These are phyloP conservation scores for Hirundichthys speculiger DNA, from an alignment of 2,113 vertebrate genomes.

Conservation along the genomic window DNA sequence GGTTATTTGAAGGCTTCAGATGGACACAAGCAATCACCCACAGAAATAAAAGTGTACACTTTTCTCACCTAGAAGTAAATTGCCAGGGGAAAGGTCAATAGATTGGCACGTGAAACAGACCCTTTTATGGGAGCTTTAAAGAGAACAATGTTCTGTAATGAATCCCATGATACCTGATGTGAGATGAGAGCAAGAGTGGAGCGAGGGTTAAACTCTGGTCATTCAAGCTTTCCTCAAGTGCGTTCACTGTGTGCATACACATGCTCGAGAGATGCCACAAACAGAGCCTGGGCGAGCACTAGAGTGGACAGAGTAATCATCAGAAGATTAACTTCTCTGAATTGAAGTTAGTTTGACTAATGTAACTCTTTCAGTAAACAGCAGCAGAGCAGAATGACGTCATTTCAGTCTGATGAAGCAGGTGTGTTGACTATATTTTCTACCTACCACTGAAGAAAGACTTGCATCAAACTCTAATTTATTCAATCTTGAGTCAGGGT, in stretches of 20 bases:
- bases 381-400: constrained; percentile 30
- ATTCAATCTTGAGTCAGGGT: constrained; percentile 25
- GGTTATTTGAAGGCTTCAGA: constrained; percentile 42
- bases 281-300: not conserved
- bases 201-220: constrained; percentile 32
- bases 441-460: not conserved
- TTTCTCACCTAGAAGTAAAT: constrained; percentile 46
- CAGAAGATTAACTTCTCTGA: constrained; percentile 17
- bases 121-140: constrained; percentile 70
- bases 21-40: not conserved
- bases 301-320: constrained; percentile 2
- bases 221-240: constrained; percentile 17
- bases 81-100: constrained; percentile 48
- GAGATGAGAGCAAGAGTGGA: constrained; percentile 42
- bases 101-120: constrained; percentile 46
- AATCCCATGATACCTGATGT: constrained; percentile 60
- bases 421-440: constrained; percentile 19
- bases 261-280: too few relatives aligned
- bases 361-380: constrained; percentile 25
- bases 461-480: constrained; percentile 23
- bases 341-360: constrained; percentile 28
- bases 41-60: not conserved
- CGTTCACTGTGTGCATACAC: not conserved
- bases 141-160: constrained; percentile 55
- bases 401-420: constrained; percentile 40